Conservation (phyloP, 1,140 invertebrate species). For the Aphis craccivora region DNA sequence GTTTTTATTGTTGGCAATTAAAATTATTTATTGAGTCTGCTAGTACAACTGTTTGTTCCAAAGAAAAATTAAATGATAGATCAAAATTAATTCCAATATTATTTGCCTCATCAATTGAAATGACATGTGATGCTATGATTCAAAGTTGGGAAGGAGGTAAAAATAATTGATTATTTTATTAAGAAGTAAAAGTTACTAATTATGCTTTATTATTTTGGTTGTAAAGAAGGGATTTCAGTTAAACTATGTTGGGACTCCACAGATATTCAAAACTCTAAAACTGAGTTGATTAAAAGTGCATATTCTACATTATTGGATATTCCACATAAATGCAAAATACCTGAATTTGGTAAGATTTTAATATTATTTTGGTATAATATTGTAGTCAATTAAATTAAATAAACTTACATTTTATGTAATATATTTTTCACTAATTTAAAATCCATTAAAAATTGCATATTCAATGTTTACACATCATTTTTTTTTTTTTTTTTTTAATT, state of each 20-base stretch:
- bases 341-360: conserved; percentile 34
- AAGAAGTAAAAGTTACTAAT: not conserved
- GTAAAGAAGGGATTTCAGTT: conserved; percentile 1
- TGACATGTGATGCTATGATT: conserved; percentile 60
- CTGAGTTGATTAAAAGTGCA: conserved; percentile 30
- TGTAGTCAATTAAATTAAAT: not conserved
- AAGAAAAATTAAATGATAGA: conserved; percentile 60
- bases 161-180: not conserved
- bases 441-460: too few relatives aligned
- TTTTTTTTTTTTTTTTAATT: too few relatives aligned
- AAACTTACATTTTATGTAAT: not conserved
- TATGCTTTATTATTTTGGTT: conserved; percentile 2
- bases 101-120: conserved; percentile 64
- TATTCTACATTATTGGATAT: conserved; percentile 55
- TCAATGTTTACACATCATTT: too few relatives aligned
- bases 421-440: too few relatives aligned
- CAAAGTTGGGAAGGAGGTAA: conserved; percentile 21
- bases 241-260: conserved; percentile 32
- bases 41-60: conserved; percentile 60
- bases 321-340: conserved; percentile 34
- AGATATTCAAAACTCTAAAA: conserved; percentile 29
- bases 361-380: not conserved
- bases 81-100: conserved; percentile 60
- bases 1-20: conserved; percentile 47
- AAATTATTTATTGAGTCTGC: conserved; percentile 60